Conservation (phyloP, 2,113 vertebrate species). For the Shinisaurus crocodilurus region DNA sequence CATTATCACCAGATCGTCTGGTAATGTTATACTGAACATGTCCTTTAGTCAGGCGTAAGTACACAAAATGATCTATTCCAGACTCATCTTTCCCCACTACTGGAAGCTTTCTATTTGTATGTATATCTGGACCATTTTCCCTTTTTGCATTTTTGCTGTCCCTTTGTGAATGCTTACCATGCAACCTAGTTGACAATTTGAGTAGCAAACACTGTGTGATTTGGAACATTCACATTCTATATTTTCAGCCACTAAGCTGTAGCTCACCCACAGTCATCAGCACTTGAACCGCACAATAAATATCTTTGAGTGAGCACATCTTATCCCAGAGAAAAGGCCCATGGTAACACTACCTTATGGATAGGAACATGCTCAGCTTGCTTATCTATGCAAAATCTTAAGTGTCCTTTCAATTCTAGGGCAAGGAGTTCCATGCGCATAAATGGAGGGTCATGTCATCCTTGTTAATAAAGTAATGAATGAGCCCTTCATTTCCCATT, state of each 20-base stretch:
- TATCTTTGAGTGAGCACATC: background rate
- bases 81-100: background rate
- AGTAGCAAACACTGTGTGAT: constrained; percentile 49
- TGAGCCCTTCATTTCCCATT: background rate
- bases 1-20: background rate
- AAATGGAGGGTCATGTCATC: background rate
- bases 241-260: constrained; percentile 55
- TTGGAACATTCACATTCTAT: constrained; percentile 45
- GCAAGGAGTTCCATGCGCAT: background rate
- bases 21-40: background rate
- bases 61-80: background rate
- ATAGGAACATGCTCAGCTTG: background rate
- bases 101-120: background rate
- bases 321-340: constrained; percentile 42
- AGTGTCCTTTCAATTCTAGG: background rate
- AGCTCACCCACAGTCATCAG: constrained; percentile 46
- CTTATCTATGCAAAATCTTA: constrained; percentile 16
- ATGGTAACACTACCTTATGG: background rate
- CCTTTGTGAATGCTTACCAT: constrained; percentile 41
- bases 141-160: background rate
- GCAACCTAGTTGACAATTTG: constrained; percentile 63
- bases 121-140: background rate
- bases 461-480: constrained; percentile 21
- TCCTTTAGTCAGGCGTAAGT: background rate
- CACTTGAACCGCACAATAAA: constrained; percentile 44